Conservation (phyloP, 2,888 invertebrate genomes). For the Phortica okadai region DNA sequence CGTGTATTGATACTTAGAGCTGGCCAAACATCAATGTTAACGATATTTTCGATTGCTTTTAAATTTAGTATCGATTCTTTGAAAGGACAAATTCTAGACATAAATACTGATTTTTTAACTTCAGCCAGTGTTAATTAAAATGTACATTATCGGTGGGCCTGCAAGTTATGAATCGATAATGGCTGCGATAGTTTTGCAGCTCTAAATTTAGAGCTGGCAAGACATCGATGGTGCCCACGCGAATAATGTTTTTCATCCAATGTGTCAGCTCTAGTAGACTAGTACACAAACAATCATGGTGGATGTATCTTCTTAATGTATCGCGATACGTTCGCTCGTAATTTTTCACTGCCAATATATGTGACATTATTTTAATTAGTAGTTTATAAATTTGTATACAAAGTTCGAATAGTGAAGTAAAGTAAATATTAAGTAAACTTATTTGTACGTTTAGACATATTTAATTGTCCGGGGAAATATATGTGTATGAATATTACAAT, state of each 20-base stretch:
- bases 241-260: too few relatives aligned
- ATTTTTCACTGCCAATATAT: constrained; percentile 24
- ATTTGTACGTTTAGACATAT: too few relatives aligned
- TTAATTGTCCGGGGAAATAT: background rate
- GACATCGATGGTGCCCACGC: too few relatives aligned
- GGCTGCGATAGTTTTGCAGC: too few relatives aligned
- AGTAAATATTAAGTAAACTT: background rate
- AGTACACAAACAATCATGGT: background rate
- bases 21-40: too few relatives aligned
- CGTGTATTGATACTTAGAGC: too few relatives aligned
- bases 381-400: background rate
- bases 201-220: too few relatives aligned
- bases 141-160: too few relatives aligned
- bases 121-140: background rate
- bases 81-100: background rate
- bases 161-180: too few relatives aligned
- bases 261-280: too few relatives aligned
- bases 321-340: background rate
- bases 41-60: too few relatives aligned
- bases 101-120: background rate
- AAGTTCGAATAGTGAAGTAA: background rate
- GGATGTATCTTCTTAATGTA: background rate
- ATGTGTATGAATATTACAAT: background rate
- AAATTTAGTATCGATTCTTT: background rate
- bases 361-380: constrained; percentile 21